A percentile compares a stretch with the other conserved stretches of the same genome.
phyloP scores from a whole-genome alignment of 2,888 invertebrate genomes.

The Dysmachus trigonus region DNA sequence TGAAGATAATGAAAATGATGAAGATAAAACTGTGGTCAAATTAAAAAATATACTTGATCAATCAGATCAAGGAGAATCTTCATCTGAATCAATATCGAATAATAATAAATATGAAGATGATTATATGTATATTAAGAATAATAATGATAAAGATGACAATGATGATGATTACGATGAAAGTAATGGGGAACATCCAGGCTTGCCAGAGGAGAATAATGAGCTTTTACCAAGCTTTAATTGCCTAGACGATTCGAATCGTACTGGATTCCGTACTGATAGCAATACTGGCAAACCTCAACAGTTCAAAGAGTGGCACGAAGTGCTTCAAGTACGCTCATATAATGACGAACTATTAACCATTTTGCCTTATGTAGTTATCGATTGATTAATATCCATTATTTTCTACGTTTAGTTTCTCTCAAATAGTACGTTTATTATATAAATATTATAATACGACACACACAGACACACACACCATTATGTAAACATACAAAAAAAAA shows the following conservation, averaged over 20 bases:
- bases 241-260: constrained; percentile 6
- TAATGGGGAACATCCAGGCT: not conserved
- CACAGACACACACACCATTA: constrained; percentile 13
- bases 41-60: not conserved
- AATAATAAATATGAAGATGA: not conserved
- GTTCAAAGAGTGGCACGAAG: constrained; percentile 94
- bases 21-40: not conserved
- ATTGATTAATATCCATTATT: constrained; percentile 67
- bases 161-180: not conserved
- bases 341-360: constrained; percentile 85
- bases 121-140: not conserved
- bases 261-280: not conserved
- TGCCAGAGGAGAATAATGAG: constrained; percentile 54
- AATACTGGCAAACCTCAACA: constrained; percentile 52
- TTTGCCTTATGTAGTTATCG: constrained; percentile 96
- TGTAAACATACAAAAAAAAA: not conserved
- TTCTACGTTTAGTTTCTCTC: constrained; percentile 24
- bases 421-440: not conserved
- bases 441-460: not conserved
- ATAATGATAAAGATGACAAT: not conserved
- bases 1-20: not conserved
- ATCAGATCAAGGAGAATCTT: not conserved
- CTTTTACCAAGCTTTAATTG: constrained; percentile 58
- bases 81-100: not conserved
- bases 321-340: constrained; percentile 76